A percentile compares a stretch with the other conserved stretches of the same genome.
Conservation (phyloP, 2,888 invertebrate genomes). For the Dicyrtoma fusca region DNA sequence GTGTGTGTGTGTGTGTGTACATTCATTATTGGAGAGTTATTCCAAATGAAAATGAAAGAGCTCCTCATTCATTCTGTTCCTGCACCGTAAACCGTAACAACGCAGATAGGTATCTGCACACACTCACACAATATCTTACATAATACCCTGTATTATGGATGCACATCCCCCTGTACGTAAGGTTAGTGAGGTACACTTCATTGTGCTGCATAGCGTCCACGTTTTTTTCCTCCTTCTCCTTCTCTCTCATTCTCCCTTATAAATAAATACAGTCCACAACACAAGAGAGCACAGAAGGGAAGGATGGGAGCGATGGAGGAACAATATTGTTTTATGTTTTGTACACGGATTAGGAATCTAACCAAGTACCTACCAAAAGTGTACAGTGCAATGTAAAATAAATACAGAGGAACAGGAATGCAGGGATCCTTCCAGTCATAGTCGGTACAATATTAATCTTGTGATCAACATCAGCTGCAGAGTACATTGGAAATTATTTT, state of each 20-base stretch:
- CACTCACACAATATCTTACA: constrained; percentile 1
- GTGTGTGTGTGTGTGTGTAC: constrained; percentile 25
- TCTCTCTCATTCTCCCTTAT: constrained; percentile 23
- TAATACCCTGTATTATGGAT: constrained; percentile 4
- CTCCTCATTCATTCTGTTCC: background rate
- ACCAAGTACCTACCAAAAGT: too few species aligned
- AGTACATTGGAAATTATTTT: too few species aligned
- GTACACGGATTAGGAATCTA: too few species aligned
- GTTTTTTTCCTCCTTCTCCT: constrained; percentile 33
- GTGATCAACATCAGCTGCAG: too few species aligned
- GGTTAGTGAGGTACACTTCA: background rate
- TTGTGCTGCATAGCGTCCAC: background rate
- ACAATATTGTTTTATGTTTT: too few species aligned
- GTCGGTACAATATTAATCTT: too few species aligned
- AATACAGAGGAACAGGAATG: too few species aligned
- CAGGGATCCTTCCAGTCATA: too few species aligned
- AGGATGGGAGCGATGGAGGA: too few species aligned
- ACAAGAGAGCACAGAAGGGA: too few species aligned
- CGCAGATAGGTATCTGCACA: background rate
- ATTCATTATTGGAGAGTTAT: constrained; percentile 31
- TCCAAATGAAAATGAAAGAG: constrained; percentile 36
- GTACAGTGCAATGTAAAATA: too few species aligned
- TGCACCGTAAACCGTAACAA: background rate
- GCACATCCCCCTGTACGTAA: background rate
- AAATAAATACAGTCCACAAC: background rate